Percentiles rank a stretch among this genome's conserved stretches.
Conservation (phyloP, 2,888 invertebrate species). For the Candidula unifasciata region DNA sequence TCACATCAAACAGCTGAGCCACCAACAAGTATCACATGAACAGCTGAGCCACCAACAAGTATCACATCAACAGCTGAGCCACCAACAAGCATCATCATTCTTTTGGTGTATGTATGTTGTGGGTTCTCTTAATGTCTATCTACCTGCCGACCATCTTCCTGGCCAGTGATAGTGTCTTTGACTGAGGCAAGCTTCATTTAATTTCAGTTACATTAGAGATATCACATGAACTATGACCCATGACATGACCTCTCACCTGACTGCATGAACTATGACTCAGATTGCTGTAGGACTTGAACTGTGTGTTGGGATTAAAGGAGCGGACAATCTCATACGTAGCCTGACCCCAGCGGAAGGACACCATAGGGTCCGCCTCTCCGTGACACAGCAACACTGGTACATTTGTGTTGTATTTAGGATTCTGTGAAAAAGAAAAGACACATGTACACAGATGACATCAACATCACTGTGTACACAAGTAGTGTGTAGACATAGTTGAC, state of each 20-base stretch:
- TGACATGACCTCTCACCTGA: conserved; percentile 12
- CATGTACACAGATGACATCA: not conserved
- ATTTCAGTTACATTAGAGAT: too few relatives aligned
- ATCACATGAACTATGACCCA: too few relatives aligned
- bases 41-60: too few relatives aligned
- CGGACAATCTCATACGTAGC: conserved; percentile 92
- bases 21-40: too few relatives aligned
- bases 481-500: not conserved
- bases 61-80: too few relatives aligned
- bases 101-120: too few relatives aligned
- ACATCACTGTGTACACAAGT: not conserved
- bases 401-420: conserved; percentile 62
- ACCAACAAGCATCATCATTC: too few relatives aligned
- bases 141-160: too few relatives aligned
- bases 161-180: too few relatives aligned
- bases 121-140: too few relatives aligned
- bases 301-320: conserved; percentile 81
- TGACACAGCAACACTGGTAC: conserved; percentile 93
- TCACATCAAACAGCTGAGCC: too few relatives aligned
- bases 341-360: conserved; percentile 94
- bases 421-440: conserved; percentile 37
- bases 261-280: conserved; percentile 90
- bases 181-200: too few relatives aligned
- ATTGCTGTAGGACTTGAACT: conserved; percentile 90
- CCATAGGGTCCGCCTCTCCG: conserved; percentile 95